Evolutionary conservation across 2,888 invertebrate genomes (phyloP), one percentile per base, ranked within the genome.

Genomic region (Melinaea marsaeus): DNA sequence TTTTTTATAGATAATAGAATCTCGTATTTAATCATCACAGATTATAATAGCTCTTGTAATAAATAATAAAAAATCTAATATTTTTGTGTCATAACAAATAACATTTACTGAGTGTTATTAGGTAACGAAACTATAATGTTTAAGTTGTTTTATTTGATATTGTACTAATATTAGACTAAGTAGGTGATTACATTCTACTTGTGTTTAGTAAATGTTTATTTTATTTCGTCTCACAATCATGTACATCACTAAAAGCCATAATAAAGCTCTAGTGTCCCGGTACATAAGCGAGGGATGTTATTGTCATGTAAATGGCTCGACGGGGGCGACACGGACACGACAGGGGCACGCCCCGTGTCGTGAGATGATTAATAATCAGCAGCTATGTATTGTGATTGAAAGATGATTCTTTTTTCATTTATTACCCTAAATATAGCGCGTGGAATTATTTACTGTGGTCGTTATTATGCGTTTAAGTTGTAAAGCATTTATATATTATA

Each of bases 251-350:
- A 22, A 57, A 32, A 37, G 47, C 32, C 9, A 42, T n/a, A 9
- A 55, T 13, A 57, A 57, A 55, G 34, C 56, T 42, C 9, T 47
- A 47, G 42, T 47, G 47, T 22, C 59, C 55, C 58, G 55, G 59
- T 66, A 71, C 68, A 72, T 71, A 69, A 65, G 69, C 60, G 68
- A 67, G 73, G 70, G 71, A 67, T 63, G 59, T 61, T 69, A 76
- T 76, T 77, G 76, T 77, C 69, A 77, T 77, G 76, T 75, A 74
- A 77, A 77, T 76, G 70, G 60, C 67, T 61, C 67, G 67, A 68
- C 73, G 71, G 71, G 72, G 70, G 69, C 68, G 73, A 71, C 64
- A 69, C 71, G 70, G 71, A 64, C 69, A 62, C 69, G 71, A 65
- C 70, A 65, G 59, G 65, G 64, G 63, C 71, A 69, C 73, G 72